These are phyloP conservation scores for Linepithema humile DNA, from an alignment of 1,140 invertebrate species.

Conservation along the genomic window DNA sequence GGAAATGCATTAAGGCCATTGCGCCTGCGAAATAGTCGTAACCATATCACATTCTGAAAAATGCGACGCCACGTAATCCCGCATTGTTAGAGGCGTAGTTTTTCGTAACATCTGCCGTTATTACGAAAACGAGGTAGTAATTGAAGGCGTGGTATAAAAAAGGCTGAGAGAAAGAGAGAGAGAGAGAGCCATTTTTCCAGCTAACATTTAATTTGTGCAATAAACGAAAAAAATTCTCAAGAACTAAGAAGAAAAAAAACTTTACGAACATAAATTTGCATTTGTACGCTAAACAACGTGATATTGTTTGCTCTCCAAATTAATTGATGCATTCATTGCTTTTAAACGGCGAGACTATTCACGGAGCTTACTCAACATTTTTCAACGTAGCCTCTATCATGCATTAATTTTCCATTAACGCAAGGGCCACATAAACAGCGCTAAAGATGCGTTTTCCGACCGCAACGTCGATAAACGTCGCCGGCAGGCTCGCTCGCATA, in stretches of 20 bases:
- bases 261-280: background rate
- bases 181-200: background rate
- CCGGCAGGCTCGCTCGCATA: conserved; percentile 9
- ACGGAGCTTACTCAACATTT: background rate
- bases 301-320: background rate
- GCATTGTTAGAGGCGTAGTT: background rate
- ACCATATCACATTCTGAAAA: conserved; percentile 20
- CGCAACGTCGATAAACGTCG: conserved; percentile 45
- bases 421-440: conserved; percentile 2
- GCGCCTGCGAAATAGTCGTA: conserved; percentile 42
- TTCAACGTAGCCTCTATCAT: background rate
- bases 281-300: background rate
- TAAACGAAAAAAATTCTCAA: no score
- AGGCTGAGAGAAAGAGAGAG: background rate
- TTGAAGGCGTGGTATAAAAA: conserved; percentile 10
- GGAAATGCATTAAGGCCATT: conserved; percentile 52
- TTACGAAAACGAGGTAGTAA: background rate
- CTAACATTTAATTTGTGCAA: background rate
- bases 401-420: conserved; percentile 34
- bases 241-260: background rate
- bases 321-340: background rate
- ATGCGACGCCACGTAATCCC: conserved; percentile 21
- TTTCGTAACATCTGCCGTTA: conserved; percentile 1
- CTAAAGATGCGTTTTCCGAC: conserved; percentile 24
- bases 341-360: background rate